Conservation (phyloP, 2,113 vertebrate species). For the Polypterus senegalus region DNA sequence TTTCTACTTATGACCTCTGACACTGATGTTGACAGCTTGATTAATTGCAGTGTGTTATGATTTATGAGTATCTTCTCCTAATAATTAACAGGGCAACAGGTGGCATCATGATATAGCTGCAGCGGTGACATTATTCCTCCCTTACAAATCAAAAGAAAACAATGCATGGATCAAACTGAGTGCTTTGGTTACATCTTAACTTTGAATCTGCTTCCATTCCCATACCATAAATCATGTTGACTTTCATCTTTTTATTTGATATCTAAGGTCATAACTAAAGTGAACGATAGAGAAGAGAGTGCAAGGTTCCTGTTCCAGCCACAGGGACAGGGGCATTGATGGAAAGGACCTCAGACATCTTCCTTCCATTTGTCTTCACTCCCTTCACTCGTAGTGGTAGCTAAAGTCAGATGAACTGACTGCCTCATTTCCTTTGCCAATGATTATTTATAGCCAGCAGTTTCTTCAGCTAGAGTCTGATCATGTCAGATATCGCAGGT, state of each 20-base stretch:
- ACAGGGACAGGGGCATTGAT: no score
- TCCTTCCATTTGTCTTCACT: no score
- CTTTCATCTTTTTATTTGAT: constrained; percentile 43
- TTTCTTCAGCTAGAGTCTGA: no score
- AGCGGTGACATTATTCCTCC: constrained; percentile 70
- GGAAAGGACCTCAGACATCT: no score
- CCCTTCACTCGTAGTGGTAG: no score
- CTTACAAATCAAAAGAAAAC: constrained; percentile 42
- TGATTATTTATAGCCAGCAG: no score
- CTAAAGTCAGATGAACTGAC: no score
- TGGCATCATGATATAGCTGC: constrained; percentile 76
- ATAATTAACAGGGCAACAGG: constrained; percentile 99
- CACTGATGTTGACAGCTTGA: constrained; percentile 92
- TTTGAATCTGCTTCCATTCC: constrained; percentile 36
- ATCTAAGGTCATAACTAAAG: constrained; percentile 22
- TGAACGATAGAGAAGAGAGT: no score
- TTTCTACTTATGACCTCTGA: constrained; percentile 78
- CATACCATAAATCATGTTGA: constrained; percentile 58
- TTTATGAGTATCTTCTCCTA: constrained; percentile 97
- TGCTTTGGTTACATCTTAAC: constrained; percentile 39
- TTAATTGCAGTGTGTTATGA: constrained; percentile 99
- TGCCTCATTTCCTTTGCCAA: no score
- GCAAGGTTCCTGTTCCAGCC: no score
- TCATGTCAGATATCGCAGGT: no score
- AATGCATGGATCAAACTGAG: constrained; percentile 32